Evolutionary conservation across 2,797 vertebrate species (phyloP), one percentile per base, ranked within the genome.

Genomic region (Gymnothorax reevesii): DNA sequence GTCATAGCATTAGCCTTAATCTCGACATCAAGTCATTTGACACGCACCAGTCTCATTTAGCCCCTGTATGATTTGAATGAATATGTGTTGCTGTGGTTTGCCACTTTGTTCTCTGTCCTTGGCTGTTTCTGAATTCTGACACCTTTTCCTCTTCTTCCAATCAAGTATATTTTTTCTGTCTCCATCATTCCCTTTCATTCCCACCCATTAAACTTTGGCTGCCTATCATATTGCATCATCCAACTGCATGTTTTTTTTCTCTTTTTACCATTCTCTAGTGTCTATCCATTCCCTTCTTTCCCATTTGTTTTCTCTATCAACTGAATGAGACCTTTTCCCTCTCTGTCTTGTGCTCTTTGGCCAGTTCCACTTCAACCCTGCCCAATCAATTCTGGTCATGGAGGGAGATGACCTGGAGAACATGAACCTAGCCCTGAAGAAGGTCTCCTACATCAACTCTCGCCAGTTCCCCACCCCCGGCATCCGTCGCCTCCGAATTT

Each of bases 301-400:
- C 10, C 85, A 13, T 55, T 20, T 27, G 10, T n/a, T 84, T 42
- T 54, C 33, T 55, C 83, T 49, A 15, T 85, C 87, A 57, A 15
- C 17, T 15, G 33, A 3, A 82, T 73, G 25, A 62, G 59, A 71
- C 17, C 27, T 69, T 59, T 71, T 25, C 60, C 69, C 20, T 52
- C 84, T 2, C 71, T 86, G 57, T 87, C 33, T 57, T 64, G 64
- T 62, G 60, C 57, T 85, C 54, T 82, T 83, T 92, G 85, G 87
- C 80, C 75, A 99, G 98, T 98, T 99, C 93, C 98, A 99, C 95
- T 98, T 99, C 91, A 99, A 99, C 93, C 98, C 98, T 25, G 97
- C 97, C 22, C 98, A 99, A 95, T 99, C 98, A 2, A 93, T 98
- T 88, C 94, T 99, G 93, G 98, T 99, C 85, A 97, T 99, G 96